Evolutionary conservation across 2,797 vertebrate genomes (phyloP).

Genomic region (Xiphophorus birchmanni): DNA sequence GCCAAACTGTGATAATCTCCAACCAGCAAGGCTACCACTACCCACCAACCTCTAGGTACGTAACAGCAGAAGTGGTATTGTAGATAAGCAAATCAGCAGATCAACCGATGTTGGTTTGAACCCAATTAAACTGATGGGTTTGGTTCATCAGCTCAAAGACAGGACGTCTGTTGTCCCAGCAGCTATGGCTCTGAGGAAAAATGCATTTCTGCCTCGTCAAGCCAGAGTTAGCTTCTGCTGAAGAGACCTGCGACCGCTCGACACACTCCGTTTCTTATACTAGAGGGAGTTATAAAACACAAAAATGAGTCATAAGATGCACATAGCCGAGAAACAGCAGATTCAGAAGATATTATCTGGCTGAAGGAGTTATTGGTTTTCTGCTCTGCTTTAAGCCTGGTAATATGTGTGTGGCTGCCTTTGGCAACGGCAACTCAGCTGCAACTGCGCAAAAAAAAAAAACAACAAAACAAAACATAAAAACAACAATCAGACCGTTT

Average conservation of each 20-base stretch:
- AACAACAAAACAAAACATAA: not conserved
- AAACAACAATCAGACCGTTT: constrained; percentile 29
- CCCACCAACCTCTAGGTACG: not conserved
- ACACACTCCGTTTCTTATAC: constrained; percentile 32
- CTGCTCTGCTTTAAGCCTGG: constrained; percentile 56
- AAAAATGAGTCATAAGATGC: constrained; percentile 64
- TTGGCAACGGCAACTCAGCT: constrained; percentile 58
- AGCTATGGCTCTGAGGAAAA: constrained; percentile 14
- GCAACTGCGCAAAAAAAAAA: constrained; percentile 30
- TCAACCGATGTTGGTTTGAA: constrained; percentile 11
- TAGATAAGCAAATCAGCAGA: constrained; percentile 9
- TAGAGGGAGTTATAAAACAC: constrained; percentile 58
- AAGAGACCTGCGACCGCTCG: constrained; percentile 29
- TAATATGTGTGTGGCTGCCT: constrained; percentile 67
- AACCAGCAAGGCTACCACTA: not conserved
- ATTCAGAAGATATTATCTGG: constrained; percentile 65
- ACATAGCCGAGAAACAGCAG: constrained; percentile 53
- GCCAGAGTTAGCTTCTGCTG: constrained; percentile 16
- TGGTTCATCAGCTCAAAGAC: constrained; percentile 6
- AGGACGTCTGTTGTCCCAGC: not conserved
- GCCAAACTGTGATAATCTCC: constrained; percentile 46
- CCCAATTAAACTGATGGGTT: constrained; percentile 16
- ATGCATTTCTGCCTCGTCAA: constrained; percentile 17
- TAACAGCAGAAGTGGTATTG: not conserved
- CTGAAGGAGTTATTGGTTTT: constrained; percentile 67